These are phyloP conservation scores for Achroia grisella DNA, from an alignment of 1,140 invertebrate species.

Conservation along the genomic window DNA sequence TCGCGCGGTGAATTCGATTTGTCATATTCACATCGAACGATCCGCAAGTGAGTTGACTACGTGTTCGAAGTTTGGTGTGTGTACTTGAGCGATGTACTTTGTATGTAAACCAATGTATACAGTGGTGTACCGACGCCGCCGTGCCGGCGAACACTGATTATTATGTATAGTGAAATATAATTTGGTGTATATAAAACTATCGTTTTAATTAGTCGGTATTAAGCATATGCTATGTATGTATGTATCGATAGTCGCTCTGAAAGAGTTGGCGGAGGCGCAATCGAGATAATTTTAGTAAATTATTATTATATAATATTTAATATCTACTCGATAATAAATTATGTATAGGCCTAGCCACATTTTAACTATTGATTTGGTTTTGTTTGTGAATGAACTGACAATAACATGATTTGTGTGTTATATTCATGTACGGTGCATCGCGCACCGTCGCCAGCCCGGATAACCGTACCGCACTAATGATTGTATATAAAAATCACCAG, in stretches of 20 bases:
- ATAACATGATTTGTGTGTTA: conserved; percentile 13
- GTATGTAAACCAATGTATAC: too few species aligned
- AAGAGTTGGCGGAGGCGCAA: conserved; percentile 25
- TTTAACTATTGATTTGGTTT: conserved; percentile 12
- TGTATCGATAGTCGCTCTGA: conserved; percentile 32
- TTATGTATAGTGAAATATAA: conserved; percentile 58
- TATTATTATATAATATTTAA: conserved; percentile 14
- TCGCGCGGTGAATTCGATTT: too few species aligned
- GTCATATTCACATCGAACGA: too few species aligned
- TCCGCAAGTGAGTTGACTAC: too few species aligned
- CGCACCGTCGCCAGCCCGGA: neutral
- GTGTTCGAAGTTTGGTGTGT: too few species aligned
- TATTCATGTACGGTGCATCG: conserved; percentile 4
- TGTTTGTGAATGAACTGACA: conserved; percentile 22
- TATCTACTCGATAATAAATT: conserved; percentile 20
- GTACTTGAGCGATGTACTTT: too few species aligned
- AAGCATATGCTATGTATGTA: conserved; percentile 40
- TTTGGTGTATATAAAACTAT: conserved; percentile 57
- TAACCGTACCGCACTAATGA: neutral
- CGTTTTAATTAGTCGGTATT: conserved; percentile 47
- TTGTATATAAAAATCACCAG: conserved; percentile 40
- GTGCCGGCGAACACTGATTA: neutral
- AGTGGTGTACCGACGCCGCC: neutral
- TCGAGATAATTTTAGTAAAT: conserved; percentile 22
- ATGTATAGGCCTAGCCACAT: conserved; percentile 41